Evolutionary conservation across 1,140 invertebrate genomes (phyloP), one percentile per base, ranked within the genome.

Genomic region (Stegodyphus mimosarum): DNA sequence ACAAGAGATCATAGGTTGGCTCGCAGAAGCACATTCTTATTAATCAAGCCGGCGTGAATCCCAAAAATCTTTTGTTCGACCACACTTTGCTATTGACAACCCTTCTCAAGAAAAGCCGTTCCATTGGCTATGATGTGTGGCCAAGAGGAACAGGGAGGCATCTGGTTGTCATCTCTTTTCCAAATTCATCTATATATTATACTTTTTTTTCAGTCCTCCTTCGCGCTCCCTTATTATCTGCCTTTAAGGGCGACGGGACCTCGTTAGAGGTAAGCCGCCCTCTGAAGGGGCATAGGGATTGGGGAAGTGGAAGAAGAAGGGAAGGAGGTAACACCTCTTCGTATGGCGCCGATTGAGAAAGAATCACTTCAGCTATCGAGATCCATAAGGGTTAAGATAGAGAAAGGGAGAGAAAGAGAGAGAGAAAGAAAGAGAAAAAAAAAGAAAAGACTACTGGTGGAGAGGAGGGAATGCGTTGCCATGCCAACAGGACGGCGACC

Each of bases 191-290:
- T 81, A 53, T 73, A 73, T 60, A 80, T 80, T 71, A 71, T 63
- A 51, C 18, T 18, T 73, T 72, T 48, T 18, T 73, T 52, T 66
- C 15, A 49, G 52, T 73, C 52, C 17, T 49, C 48, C 33, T 52
- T 18, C 69, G n/a, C 50, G 55, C 49, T 17, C 53, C 70, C 79
- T 81, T 81, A 81, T 81, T 81, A 81, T 81, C 79, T 55, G 79
- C 70, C 79, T 81, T 73, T 73, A 81, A 81, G 79, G 79, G 79
- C 79, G 79, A 81, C 79, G 70, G 52, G 70, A 52, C 55, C 79
- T 81, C 79, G 79, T 81, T 81, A 81, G 79, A 81, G 79, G 79
- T 71, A 81, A 81, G 79, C 79, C 79, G 79, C 79, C 79, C 70
- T 71, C 77, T 55, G 50, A 48, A 51, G 52, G n/a, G 49, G 50